Evolutionary conservation across 1,140 invertebrate species (phyloP).

Genomic region (Sminthurides bifidus): DNA sequence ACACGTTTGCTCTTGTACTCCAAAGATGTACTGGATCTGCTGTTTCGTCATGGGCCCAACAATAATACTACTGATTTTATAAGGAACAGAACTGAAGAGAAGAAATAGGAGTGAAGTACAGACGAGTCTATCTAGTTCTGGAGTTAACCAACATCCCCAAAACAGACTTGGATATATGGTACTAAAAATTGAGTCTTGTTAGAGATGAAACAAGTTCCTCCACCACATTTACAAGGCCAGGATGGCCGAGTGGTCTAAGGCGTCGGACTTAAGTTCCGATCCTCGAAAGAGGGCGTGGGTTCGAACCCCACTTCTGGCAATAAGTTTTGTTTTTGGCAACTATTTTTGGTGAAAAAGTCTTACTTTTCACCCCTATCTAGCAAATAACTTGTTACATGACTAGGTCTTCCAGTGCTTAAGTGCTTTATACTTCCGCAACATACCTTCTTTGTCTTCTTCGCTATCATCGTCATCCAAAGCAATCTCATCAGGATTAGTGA

Average conservation of each 20-base stretch:
- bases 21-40: no score
- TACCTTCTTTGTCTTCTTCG: slow-evolving; percentile 49
- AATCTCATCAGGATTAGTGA: slow-evolving; percentile 89
- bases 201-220: no score
- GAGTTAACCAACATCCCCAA: no score
- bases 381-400: background rate
- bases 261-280: slow-evolving; percentile 68
- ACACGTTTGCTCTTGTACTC: no score
- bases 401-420: background rate
- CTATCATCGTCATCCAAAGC: slow-evolving; percentile 70
- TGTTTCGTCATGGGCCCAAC: no score
- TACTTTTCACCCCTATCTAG: slow-evolving; percentile 37
- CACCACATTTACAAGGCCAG: slow-evolving; percentile 51
- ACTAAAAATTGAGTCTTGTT: no score
- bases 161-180: no score
- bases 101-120: no score
- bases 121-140: no score
- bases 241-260: slow-evolving; percentile 64
- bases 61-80: no score
- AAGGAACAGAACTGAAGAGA: no score
- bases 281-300: slow-evolving; percentile 60
- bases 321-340: slow-evolving; percentile 33
- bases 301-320: slow-evolving; percentile 65
- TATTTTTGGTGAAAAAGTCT: slow-evolving; percentile 37
- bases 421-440: slow-evolving; percentile 46